Conservation (phyloP, 1,140 invertebrate genomes). For the Bombus cullumanus region DNA sequence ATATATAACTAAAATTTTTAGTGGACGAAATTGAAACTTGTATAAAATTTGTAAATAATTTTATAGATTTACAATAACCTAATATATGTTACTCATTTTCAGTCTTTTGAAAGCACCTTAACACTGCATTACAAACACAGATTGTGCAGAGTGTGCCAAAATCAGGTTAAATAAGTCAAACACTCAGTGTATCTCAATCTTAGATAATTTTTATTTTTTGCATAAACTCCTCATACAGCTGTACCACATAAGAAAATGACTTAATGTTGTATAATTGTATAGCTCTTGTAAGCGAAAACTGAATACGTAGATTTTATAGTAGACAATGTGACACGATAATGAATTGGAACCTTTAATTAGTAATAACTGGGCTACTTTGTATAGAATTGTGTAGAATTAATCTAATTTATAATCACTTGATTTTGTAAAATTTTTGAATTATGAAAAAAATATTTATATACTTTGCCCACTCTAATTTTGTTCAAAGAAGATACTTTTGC, state of each 20-base stretch:
- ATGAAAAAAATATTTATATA: slow-evolving; percentile 60
- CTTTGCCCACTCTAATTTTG: slow-evolving; percentile 47
- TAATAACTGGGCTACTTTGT: slow-evolving; percentile 67
- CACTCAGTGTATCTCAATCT: slow-evolving; percentile 41
- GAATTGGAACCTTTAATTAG: slow-evolving; percentile 69
- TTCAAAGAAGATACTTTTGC: slow-evolving; percentile 49
- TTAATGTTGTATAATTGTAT: slow-evolving; percentile 51
- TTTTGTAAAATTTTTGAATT: slow-evolving; percentile 53
- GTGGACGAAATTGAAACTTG: slow-evolving; percentile 8
- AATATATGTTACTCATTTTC: slow-evolving; percentile 17
- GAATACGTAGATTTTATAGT: slow-evolving; percentile 66
- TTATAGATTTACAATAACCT: slow-evolving; percentile 42
- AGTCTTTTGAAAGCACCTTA: slow-evolving; percentile 31
- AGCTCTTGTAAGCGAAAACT: slow-evolving; percentile 35
- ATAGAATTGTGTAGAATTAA: slow-evolving; percentile 48
- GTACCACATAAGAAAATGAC: slow-evolving; percentile 57
- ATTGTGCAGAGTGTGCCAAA: slow-evolving; percentile 37
- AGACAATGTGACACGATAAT: slow-evolving; percentile 69
- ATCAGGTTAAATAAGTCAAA: slow-evolving; percentile 27
- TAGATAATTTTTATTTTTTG: slow-evolving; percentile 62
- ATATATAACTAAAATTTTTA: slow-evolving; percentile 13
- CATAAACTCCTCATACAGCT: slow-evolving; percentile 55
- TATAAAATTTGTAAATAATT: slow-evolving; percentile 52
- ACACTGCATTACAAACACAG: not conserved
- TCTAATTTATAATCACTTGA: slow-evolving; percentile 71